Percentiles rank a stretch among this genome's conserved stretches.
phyloP scores from a whole-genome alignment of 2,797 vertebrate species.

The Microctenopoma steveboyesi region DNA sequence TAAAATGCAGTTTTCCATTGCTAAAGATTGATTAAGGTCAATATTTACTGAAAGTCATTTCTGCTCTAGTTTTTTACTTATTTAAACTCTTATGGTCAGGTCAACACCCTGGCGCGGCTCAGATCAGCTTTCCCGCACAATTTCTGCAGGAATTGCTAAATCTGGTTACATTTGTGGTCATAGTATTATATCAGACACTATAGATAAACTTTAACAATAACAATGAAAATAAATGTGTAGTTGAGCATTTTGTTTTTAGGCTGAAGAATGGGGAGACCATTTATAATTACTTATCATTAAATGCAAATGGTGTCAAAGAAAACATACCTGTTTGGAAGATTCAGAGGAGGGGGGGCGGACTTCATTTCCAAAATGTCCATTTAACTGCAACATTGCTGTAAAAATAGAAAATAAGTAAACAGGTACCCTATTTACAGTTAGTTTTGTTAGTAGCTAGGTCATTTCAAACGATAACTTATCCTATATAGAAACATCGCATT shows the following conservation, averaged over 20 bases:
- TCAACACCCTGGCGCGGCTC: too few species aligned
- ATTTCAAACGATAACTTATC: background rate
- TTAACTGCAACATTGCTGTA: constrained; percentile 92
- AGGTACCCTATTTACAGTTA: background rate
- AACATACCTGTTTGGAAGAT: constrained; percentile 92
- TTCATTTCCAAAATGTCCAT: constrained; percentile 91
- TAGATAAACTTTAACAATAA: background rate
- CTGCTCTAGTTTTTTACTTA: too few species aligned
- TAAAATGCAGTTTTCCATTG: too few species aligned
- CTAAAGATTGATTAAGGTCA: too few species aligned
- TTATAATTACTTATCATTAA: background rate
- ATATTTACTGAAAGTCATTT: too few species aligned
- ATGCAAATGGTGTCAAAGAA: constrained; percentile 38
- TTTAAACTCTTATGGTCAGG: too few species aligned
- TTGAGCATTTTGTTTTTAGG: background rate
- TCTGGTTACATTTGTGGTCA: too few species aligned
- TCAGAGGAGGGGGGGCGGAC: constrained; percentile 88
- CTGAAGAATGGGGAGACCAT: background rate
- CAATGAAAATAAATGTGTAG: too few species aligned
- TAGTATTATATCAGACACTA: too few species aligned
- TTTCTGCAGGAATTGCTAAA: too few species aligned
- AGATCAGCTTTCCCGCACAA: too few species aligned
- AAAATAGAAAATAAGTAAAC: constrained; percentile 72
- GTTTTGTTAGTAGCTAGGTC: background rate
- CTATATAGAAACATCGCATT: background rate